Evolutionary conservation across 2,113 vertebrate genomes (phyloP).

Genomic region (Crypturellus undulatus): DNA sequence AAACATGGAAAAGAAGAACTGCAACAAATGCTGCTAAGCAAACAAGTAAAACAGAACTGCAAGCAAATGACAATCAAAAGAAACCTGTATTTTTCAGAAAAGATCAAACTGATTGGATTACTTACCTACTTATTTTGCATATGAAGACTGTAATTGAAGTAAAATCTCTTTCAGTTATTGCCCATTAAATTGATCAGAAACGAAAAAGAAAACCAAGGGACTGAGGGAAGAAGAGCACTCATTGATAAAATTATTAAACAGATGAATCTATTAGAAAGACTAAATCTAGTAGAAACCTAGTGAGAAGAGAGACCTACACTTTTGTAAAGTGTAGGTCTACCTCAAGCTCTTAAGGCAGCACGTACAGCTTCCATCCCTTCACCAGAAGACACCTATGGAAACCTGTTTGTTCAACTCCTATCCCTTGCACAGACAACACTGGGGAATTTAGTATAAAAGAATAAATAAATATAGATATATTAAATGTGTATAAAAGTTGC

Average conservation of each 20-base stretch:
- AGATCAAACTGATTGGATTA: neutral
- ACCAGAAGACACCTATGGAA: neutral
- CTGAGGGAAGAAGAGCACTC: neutral
- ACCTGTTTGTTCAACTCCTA: neutral
- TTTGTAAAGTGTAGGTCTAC: neutral
- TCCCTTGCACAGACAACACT: neutral
- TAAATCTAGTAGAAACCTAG: neutral
- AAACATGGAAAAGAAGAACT: neutral
- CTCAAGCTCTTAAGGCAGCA: neutral
- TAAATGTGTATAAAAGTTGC: fast-evolving
- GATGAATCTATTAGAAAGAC: neutral
- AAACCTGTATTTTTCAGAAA: neutral
- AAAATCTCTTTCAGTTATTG: neutral
- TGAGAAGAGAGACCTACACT: neutral
- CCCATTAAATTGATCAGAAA: neutral
- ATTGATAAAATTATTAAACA: neutral
- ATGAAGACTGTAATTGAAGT: neutral
- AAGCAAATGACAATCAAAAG: neutral
- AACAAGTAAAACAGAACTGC: neutral
- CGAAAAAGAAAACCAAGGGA: neutral
- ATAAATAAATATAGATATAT: too few relatives aligned
- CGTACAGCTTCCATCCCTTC: neutral
- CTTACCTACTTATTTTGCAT: neutral
- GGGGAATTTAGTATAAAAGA: neutral
- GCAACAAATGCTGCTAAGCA: neutral